phyloP scores from a whole-genome alignment of 2,888 invertebrate species.

The Drosophila maculinotata region DNA sequence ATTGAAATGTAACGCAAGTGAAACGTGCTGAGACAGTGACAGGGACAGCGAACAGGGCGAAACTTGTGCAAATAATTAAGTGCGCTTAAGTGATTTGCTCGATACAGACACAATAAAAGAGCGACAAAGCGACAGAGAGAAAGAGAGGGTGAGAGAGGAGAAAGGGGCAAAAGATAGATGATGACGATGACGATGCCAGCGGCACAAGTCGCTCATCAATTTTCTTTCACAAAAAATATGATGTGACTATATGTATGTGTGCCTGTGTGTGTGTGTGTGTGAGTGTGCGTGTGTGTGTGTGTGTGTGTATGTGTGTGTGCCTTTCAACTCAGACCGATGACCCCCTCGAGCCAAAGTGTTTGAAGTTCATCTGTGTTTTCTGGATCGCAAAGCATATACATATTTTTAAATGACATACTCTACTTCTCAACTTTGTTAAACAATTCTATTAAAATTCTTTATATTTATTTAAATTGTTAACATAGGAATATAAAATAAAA shows the following conservation, averaged over 20 bases:
- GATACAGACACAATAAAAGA: too few relatives aligned
- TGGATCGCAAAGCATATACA: neutral
- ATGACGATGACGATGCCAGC: slow-evolving; percentile 48
- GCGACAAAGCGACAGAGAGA: slow-evolving; percentile 12
- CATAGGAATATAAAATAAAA: neutral
- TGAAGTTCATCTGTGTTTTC: slow-evolving; percentile 37
- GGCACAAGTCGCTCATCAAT: slow-evolving; percentile 63
- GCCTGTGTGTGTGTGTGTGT: slow-evolving; percentile 20
- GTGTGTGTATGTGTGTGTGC: slow-evolving; percentile 14
- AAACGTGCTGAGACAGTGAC: slow-evolving; percentile 47
- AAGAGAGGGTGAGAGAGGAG: neutral
- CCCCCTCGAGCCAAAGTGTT: slow-evolving; percentile 45
- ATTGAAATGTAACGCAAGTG: slow-evolving; percentile 69
- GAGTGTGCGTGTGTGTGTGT: slow-evolving; percentile 5
- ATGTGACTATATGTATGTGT: too few relatives aligned
- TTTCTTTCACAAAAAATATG: slow-evolving; percentile 39
- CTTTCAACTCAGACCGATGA: slow-evolving; percentile 43
- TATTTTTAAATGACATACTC: slow-evolving; percentile 1
- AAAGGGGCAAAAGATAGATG: slow-evolving; percentile 20
- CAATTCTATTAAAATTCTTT: slow-evolving; percentile 12
- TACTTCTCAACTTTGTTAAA: neutral
- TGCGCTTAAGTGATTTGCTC: slow-evolving; percentile 78
- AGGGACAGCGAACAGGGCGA: slow-evolving; percentile 23
- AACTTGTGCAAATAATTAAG: slow-evolving; percentile 80
- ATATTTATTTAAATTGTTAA: slow-evolving; percentile 27